phyloP scores from a whole-genome alignment of 2,797 vertebrate species.

The Limnodromus scolopaceus region DNA sequence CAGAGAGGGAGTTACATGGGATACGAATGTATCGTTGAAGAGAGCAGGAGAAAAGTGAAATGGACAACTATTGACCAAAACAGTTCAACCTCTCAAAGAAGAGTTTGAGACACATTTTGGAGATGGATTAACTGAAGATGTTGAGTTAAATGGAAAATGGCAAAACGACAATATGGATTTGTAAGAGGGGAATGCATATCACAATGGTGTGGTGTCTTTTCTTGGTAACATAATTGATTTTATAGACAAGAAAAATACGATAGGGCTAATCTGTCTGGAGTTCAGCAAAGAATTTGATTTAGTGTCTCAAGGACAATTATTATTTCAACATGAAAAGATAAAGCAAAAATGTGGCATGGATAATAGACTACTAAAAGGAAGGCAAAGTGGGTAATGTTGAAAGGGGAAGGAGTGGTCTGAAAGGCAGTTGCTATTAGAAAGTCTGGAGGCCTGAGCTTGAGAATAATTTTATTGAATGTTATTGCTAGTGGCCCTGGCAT shows the following conservation, averaged over 20 bases:
- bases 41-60: background rate
- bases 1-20: background rate
- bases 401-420: background rate
- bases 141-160: background rate
- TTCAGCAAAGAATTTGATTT: background rate
- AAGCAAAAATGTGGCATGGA: background rate
- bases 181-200: background rate
- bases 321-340: background rate
- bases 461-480: background rate
- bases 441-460: background rate
- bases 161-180: background rate
- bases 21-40: background rate
- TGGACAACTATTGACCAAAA: background rate
- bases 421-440: background rate
- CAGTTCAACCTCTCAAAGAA: background rate
- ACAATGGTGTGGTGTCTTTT: background rate
- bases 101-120: background rate
- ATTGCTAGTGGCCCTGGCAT: background rate
- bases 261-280: background rate
- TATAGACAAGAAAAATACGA: background rate
- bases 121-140: background rate
- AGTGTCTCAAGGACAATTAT: background rate
- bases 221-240: background rate
- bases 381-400: background rate
- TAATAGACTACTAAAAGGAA: background rate